phyloP scores from a whole-genome alignment of 2,888 invertebrate species.

The Alviniconcha strummeri region DNA sequence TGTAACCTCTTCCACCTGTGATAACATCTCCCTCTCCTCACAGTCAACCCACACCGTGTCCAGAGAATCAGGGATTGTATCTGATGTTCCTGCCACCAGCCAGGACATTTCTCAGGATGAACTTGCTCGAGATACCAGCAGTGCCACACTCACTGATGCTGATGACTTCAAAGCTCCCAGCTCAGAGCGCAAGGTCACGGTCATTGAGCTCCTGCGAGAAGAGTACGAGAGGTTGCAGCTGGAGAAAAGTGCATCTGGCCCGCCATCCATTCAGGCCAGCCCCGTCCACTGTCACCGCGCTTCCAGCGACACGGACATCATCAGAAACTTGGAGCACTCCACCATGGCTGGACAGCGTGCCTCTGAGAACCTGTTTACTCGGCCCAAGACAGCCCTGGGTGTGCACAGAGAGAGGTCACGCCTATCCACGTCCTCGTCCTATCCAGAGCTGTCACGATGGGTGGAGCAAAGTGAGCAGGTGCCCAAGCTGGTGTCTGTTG shows the following conservation, averaged over 20 bases:
- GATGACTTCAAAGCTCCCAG: no score
- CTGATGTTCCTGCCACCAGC: neutral
- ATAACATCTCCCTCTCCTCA: slow-evolving; percentile 19
- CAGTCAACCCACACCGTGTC: neutral
- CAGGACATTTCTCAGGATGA: neutral
- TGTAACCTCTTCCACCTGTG: slow-evolving; percentile 11
- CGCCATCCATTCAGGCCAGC: slow-evolving; percentile 11
- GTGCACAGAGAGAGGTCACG: slow-evolving; percentile 31
- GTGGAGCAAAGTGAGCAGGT: slow-evolving; percentile 41
- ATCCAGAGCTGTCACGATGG: slow-evolving; percentile 58
- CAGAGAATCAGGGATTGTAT: slow-evolving; percentile 1
- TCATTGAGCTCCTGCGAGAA: slow-evolving; percentile 63
- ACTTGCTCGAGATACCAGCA: neutral
- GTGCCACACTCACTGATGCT: no score
- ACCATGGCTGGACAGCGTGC: slow-evolving; percentile 29
- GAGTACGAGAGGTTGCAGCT: slow-evolving; percentile 47
- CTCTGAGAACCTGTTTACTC: slow-evolving; percentile 6
- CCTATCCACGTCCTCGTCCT: slow-evolving; percentile 58
- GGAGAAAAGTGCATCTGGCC: slow-evolving; percentile 29
- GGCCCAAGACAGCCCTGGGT: slow-evolving; percentile 16
- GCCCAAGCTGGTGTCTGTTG: slow-evolving; percentile 62
- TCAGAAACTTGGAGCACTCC: slow-evolving; percentile 37
- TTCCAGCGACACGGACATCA: slow-evolving; percentile 64
- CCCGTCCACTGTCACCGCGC: slow-evolving; percentile 42
- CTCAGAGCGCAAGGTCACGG: slow-evolving; percentile 54